Conservation (phyloP, 2,888 invertebrate species). For the Orgyia antiqua region DNA sequence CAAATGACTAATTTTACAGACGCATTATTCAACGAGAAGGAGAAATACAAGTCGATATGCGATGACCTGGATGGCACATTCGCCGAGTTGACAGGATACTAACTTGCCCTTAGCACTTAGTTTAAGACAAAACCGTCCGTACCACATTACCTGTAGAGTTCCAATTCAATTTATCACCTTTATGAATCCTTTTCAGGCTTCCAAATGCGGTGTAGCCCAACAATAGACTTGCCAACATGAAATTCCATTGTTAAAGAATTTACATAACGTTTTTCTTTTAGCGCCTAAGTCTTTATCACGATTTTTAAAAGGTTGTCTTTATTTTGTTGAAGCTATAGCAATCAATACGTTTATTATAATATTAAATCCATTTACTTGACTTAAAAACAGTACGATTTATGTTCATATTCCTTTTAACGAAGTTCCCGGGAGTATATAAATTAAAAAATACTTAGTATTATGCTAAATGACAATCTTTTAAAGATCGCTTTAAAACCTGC, state of each 20-base stretch:
- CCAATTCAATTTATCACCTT: conserved; percentile 35
- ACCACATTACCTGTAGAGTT: conserved; percentile 31
- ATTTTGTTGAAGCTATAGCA: too few species aligned
- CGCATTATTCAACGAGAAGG: conserved; percentile 90
- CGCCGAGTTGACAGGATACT: conserved; percentile 98
- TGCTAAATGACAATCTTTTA: conserved; percentile 49
- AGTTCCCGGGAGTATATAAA: too few species aligned
- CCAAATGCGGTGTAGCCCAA: conserved; percentile 15
- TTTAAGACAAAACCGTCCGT: conserved; percentile 58
- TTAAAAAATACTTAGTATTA: too few species aligned
- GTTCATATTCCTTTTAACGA: too few species aligned
- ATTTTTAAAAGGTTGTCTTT: conserved; percentile 45
- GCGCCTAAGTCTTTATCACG: conserved; percentile 36
- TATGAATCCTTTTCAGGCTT: conserved; percentile 10
- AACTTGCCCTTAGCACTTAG: conserved; percentile 74
- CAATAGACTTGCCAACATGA: conserved; percentile 18
- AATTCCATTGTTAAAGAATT: conserved; percentile 19
- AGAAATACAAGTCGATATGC: conserved; percentile 98
- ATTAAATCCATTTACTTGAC: too few species aligned
- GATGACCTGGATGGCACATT: conserved; percentile 98
- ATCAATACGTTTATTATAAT: too few species aligned
- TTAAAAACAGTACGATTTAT: too few species aligned
- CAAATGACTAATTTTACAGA: conserved; percentile 81
- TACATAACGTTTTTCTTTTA: conserved; percentile 29
- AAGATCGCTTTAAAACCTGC: conserved; percentile 44